phyloP scores from a whole-genome alignment of 2,888 invertebrate species.

The Rotaria sp. region DNA sequence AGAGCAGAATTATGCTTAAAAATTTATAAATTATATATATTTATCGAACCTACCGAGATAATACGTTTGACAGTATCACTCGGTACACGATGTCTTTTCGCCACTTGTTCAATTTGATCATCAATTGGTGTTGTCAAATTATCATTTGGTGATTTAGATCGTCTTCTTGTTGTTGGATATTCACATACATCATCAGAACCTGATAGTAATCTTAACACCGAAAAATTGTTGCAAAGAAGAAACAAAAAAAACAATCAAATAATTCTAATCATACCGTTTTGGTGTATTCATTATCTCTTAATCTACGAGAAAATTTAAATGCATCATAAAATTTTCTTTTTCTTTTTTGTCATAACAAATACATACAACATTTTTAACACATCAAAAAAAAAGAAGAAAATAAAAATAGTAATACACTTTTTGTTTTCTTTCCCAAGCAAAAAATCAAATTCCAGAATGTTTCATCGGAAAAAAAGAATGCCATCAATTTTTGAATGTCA shows the following conservation, averaged over 20 bases:
- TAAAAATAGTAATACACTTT: not conserved
- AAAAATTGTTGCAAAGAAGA: too few species aligned
- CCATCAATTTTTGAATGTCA: too few species aligned
- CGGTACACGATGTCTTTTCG: not conserved
- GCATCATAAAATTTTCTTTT: not conserved
- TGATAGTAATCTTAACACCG: not conserved
- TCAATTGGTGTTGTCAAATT: not conserved
- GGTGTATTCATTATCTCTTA: not conserved
- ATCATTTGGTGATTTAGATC: not conserved
- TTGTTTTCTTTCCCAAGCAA: not conserved
- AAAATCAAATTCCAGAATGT: not conserved
- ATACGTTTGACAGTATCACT: constrained; percentile 26
- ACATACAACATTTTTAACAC: not conserved
- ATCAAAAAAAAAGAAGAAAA: not conserved
- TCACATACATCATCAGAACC: not conserved
- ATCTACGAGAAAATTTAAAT: not conserved
- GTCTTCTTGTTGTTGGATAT: not conserved
- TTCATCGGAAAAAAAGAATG: not conserved
- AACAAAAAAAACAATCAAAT: not conserved
- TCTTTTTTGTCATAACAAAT: not conserved
- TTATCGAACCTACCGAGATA: not conserved
- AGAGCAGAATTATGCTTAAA: too few species aligned
- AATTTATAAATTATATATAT: too few species aligned
- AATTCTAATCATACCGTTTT: not conserved
- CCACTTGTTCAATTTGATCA: constrained; percentile 19